Conservation (phyloP, 2,113 vertebrate species). For the Mastomys coucha region DNA sequence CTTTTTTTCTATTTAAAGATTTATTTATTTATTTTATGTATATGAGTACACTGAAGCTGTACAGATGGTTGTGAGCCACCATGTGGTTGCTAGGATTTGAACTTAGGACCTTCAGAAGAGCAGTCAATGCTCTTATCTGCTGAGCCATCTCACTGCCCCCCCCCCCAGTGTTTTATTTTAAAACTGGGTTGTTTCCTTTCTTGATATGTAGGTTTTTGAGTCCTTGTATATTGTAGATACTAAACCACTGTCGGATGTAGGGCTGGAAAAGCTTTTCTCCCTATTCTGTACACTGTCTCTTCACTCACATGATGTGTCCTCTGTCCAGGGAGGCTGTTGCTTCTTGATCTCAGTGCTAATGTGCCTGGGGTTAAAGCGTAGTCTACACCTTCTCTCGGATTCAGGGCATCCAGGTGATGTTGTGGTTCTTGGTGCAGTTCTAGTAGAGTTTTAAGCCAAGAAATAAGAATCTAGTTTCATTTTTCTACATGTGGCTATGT, state of each 20-base stretch:
- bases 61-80: no score
- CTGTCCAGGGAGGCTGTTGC: background rate
- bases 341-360: background rate
- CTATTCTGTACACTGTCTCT: background rate
- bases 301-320: background rate
- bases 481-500: background rate
- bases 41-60: no score
- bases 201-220: background rate
- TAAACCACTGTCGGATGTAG: background rate
- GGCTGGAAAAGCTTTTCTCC: background rate
- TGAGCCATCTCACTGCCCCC: no score
- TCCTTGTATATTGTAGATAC: background rate
- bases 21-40: no score
- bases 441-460: background rate
- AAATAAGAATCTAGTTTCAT: background rate
- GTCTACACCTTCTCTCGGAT: background rate
- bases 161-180: background rate
- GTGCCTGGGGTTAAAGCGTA: background rate
- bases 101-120: no score
- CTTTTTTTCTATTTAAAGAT: no score
- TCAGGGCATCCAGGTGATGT: background rate
- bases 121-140: no score
- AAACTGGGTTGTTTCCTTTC: background rate
- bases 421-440: background rate
- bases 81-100: no score